Conservation (phyloP, 1,140 invertebrate genomes). For the Drosophila nannoptera region DNA sequence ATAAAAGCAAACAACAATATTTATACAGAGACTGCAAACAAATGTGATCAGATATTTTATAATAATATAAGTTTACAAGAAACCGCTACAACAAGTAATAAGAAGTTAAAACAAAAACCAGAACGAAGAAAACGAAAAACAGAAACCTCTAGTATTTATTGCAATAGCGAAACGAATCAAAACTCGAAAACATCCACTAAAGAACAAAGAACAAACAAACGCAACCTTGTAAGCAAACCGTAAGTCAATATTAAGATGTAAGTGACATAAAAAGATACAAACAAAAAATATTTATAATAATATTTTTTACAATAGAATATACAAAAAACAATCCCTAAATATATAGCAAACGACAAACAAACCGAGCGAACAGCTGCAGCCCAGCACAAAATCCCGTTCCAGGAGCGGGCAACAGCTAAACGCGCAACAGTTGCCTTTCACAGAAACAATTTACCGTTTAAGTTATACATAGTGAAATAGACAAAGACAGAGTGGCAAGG, state of each 20-base stretch:
- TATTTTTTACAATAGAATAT: constrained; percentile 78
- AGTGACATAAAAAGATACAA: constrained; percentile 49
- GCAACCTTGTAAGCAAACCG: constrained; percentile 65
- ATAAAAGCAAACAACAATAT: constrained; percentile 74
- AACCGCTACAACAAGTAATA: constrained; percentile 52
- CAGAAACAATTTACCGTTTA: constrained; percentile 78
- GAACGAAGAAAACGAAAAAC: constrained; percentile 54
- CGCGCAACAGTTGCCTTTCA: constrained; percentile 75
- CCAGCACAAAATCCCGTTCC: constrained; percentile 4
- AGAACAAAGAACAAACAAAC: constrained; percentile 38
- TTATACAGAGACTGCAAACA: constrained; percentile 79
- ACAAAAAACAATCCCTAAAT: constrained; percentile 64
- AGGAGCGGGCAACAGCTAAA: constrained; percentile 44
- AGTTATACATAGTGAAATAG: constrained; percentile 77
- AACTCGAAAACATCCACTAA: constrained; percentile 58
- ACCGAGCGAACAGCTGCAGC: constrained; percentile 56
- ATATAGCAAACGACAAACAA: constrained; percentile 72
- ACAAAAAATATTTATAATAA: constrained; percentile 71
- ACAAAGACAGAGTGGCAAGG: constrained; percentile 61
- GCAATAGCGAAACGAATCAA: constrained; percentile 71
- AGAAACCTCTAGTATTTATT: constrained; percentile 58
- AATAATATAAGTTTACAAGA: constrained; percentile 76
- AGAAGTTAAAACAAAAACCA: constrained; percentile 47
- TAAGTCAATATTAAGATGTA: constrained; percentile 63
- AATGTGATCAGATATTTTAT: constrained; percentile 80